Evolutionary conservation across 2,888 invertebrate species (phyloP), one percentile per base, ranked within the genome.

Genomic region (Periphyllus acericola): DNA sequence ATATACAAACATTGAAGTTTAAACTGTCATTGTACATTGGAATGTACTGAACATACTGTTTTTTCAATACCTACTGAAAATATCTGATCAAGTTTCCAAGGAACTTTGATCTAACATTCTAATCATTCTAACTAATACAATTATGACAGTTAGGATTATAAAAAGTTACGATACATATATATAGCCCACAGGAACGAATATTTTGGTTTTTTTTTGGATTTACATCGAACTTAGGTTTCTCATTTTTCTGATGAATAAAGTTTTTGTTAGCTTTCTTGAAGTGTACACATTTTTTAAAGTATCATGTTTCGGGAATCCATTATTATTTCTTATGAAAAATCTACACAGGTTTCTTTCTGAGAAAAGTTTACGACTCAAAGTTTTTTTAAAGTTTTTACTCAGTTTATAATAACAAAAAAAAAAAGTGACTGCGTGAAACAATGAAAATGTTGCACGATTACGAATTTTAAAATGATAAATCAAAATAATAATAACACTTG

Each of bases 401-500:
- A 17, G 17, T 29, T n/a, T n/a, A n/a, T n/a, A n/a, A n/a, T n/a
- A n/a, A 71, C 17, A 29, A 32, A 21, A 36, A 36, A 0, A 72
- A 14, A 21, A 74, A 36, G 1, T 25, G 9, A 74, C 36, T 1
- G 36, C n/a, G 25, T 14, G 32, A 4, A 72, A 83, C 1, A 34
- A 46, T 52, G 52, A 32, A n/a, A 25, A 68, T 29, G 11, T 19
- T 29, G 9, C 4, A n/a, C 5, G 3, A n/a, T 66, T 60, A 36
- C 21, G 0, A 5, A 21, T 34, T 66, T 60, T 81, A 40, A 40
- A 68, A 71, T 17, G 25, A 75, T 60, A 75, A 36, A 75, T 60
- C 55, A 83, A 55, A 83, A 29, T 75, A 25, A 11, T 74, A 55
- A 71, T 34, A 83, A 72, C 34, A 82, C 52, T 72, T 55, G 34